These are phyloP conservation scores for Amiota communis DNA, from an alignment of 2,888 invertebrate genomes.

Conservation along the genomic window DNA sequence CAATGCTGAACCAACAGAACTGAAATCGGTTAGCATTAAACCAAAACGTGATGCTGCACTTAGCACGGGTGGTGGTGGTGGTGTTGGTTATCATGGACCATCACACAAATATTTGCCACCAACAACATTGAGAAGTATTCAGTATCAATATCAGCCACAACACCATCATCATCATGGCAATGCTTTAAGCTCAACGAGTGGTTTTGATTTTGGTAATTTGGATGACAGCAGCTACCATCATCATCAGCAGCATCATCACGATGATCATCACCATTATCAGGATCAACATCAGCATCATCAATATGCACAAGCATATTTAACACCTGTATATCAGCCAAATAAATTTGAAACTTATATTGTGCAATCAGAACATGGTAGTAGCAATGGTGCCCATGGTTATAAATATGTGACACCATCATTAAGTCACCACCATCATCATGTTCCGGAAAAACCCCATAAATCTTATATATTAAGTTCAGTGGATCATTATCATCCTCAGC, in stretches of 20 bases:
- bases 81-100: conserved; percentile 60
- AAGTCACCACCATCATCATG: conserved; percentile 2
- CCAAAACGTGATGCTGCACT: conserved; percentile 61
- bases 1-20: background rate
- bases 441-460: conserved; percentile 29
- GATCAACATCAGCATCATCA: conserved; percentile 29
- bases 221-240: conserved; percentile 37
- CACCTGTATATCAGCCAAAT: conserved; percentile 32
- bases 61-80: conserved; percentile 47
- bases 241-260: conserved; percentile 23
- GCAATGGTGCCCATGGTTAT: conserved; percentile 35
- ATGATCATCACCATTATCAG: conserved; percentile 24
- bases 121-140: background rate
- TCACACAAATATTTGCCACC: conserved; percentile 66
- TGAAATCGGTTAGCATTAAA: conserved; percentile 41
- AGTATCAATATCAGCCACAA: background rate
- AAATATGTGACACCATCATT: conserved; percentile 39
- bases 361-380: conserved; percentile 42
- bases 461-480: conserved; percentile 35
- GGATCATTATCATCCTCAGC: conserved; percentile 6
- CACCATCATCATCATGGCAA: conserved; percentile 40
- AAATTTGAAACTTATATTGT: conserved; percentile 63
- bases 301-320: conserved; percentile 13
- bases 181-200: conserved; percentile 43
- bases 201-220: conserved; percentile 47